phyloP scores from a whole-genome alignment of 2,888 invertebrate species.

The Hesperia comma region DNA sequence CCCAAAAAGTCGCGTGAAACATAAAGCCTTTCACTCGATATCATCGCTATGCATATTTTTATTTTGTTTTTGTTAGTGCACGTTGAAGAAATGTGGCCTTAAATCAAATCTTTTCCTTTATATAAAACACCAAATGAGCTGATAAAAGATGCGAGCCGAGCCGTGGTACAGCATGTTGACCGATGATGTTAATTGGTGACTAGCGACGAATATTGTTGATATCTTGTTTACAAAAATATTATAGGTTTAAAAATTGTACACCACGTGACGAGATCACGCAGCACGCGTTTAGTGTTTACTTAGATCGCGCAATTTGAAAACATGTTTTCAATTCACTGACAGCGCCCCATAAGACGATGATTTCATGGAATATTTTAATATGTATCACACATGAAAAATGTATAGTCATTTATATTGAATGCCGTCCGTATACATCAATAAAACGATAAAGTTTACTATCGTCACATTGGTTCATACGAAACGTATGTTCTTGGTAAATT shows the following conservation, averaged over 20 bases:
- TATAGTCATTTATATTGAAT: slow-evolving; percentile 17
- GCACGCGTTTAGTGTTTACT: neutral
- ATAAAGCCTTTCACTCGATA: too few relatives aligned
- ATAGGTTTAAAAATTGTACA: slow-evolving; percentile 7
- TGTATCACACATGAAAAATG: slow-evolving; percentile 19
- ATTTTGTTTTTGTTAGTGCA: too few relatives aligned
- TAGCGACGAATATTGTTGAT: slow-evolving; percentile 15
- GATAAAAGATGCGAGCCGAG: too few relatives aligned
- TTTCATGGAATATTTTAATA: slow-evolving; percentile 26
- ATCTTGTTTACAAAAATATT: slow-evolving; percentile 17
- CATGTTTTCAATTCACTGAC: slow-evolving; percentile 4
- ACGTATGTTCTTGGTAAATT: neutral
- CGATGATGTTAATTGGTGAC: too few relatives aligned
- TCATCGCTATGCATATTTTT: too few relatives aligned
- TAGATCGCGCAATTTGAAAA: slow-evolving; percentile 17
- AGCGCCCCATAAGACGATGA: neutral
- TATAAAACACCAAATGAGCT: too few relatives aligned
- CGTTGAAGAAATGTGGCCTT: too few relatives aligned
- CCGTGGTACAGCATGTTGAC: too few relatives aligned
- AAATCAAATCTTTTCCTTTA: too few relatives aligned
- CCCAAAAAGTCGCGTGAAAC: too few relatives aligned
- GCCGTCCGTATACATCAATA: neutral
- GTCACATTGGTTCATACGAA: neutral
- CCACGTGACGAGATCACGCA: slow-evolving; percentile 7
- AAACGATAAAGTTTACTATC: neutral